Percentiles rank a stretch among this genome's conserved stretches.
Evolutionary conservation across 2,113 vertebrate species (phyloP).

Genomic region (Leptobrachium ailaonicum): DNA sequence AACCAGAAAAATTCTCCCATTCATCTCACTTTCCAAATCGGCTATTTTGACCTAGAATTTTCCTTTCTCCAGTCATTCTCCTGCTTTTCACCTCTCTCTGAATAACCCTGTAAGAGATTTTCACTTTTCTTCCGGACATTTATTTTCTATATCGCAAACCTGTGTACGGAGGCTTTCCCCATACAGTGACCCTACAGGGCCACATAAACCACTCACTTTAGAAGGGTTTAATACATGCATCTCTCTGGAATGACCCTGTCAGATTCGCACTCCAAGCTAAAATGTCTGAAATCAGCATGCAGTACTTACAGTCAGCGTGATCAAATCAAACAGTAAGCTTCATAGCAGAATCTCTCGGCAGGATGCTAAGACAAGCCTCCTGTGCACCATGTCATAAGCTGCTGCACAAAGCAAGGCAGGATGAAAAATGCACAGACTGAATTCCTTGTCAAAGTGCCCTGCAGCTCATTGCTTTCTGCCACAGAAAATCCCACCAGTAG

Average conservation of each 20-base stretch:
- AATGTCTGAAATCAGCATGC: constrained; percentile 34
- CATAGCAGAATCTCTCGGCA: constrained; percentile 30
- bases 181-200: neutral
- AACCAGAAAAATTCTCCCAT: no score
- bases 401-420: constrained; percentile 30
- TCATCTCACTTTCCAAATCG: no score
- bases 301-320: constrained; percentile 24
- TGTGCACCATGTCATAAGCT: constrained; percentile 32
- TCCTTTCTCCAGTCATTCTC: no score
- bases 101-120: no score
- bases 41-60: no score
- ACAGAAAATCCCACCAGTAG: constrained; percentile 1
- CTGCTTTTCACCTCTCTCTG: no score
- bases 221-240: constrained; percentile 22
- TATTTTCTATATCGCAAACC: neutral
- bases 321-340: constrained; percentile 40
- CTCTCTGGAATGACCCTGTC: constrained; percentile 28
- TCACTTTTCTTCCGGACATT: no score
- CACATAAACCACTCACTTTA: neutral
- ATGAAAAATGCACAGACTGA: constrained; percentile 15
- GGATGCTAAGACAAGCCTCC: constrained; percentile 20
- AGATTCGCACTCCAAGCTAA: constrained; percentile 7
- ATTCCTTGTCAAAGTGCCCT: constrained; percentile 22
- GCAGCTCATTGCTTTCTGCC: constrained; percentile 13
- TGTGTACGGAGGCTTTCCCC: neutral